Evolutionary conservation across 2,888 invertebrate genomes (phyloP).

Genomic region (Tubiluchus corallicola): DNA sequence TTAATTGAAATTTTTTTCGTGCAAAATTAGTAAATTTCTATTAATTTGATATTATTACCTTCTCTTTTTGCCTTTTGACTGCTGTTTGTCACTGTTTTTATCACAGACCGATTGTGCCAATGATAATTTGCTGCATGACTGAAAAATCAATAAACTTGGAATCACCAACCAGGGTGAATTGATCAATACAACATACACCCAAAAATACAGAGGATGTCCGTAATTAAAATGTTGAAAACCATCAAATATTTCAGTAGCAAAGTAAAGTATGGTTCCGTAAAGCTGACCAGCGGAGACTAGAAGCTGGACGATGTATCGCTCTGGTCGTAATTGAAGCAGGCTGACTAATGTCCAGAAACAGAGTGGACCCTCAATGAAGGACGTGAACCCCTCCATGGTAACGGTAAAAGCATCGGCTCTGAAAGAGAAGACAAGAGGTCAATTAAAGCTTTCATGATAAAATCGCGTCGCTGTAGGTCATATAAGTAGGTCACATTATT

Average conservation of each 20-base stretch:
- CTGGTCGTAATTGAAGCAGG: not conserved
- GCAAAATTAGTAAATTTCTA: no score
- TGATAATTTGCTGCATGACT: not conserved
- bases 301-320: not conserved
- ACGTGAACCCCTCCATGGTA: not conserved
- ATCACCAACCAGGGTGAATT: not conserved
- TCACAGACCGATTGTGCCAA: no score
- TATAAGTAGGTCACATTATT: no score
- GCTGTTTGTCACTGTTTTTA: no score
- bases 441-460: no score
- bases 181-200: not conserved
- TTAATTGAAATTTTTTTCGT: no score
- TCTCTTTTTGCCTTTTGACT: no score
- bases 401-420: not conserved
- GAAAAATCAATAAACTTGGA: not conserved
- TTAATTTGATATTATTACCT: no score
- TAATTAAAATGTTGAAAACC: not conserved
- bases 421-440: no score
- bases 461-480: no score
- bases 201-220: not conserved
- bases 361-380: not conserved
- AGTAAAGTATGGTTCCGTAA: not conserved
- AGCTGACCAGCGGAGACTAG: not conserved
- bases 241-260: not conserved
- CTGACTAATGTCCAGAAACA: not conserved